These are phyloP conservation scores for Scaptomyza parva DNA, from an alignment of 2,888 invertebrate genomes.

Conservation along the genomic window DNA sequence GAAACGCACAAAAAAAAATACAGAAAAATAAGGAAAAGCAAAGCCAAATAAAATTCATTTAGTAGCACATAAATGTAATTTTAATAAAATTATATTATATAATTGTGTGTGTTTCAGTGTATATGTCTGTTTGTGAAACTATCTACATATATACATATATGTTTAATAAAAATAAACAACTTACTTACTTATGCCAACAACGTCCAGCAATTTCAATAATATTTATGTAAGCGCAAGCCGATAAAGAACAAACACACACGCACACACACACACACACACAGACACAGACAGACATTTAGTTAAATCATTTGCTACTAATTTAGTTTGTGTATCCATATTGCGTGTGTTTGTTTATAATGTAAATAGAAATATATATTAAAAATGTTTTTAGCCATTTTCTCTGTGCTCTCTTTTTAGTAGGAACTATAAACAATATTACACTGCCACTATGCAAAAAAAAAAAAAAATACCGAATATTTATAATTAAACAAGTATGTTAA, in stretches of 20 bases:
- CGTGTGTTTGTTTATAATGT: constrained; percentile 38
- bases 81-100: constrained; percentile 59
- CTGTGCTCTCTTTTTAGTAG: constrained; percentile 28
- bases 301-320: constrained; percentile 69
- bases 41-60: constrained; percentile 79
- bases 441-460: constrained; percentile 41
- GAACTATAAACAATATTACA: constrained; percentile 33
- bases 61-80: constrained; percentile 60
- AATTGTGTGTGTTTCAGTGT: constrained; percentile 26
- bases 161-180: constrained; percentile 70
- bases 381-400: constrained; percentile 43
- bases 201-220: constrained; percentile 79
- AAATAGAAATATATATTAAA: constrained; percentile 55
- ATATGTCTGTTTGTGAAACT: constrained; percentile 31
- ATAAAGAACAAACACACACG: constrained; percentile 41
- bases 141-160: constrained; percentile 14
- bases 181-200: constrained; percentile 80
- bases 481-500: constrained; percentile 13
- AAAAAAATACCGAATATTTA: constrained; percentile 11
- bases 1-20: constrained; percentile 12
- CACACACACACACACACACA: constrained; percentile 9
- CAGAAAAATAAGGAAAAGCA: constrained; percentile 37
- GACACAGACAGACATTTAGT: constrained; percentile 60
- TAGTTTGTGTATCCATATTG: constrained; percentile 41
- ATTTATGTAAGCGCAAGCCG: constrained; percentile 67